These are phyloP conservation scores for Notodonta ziczac DNA, from an alignment of 2,888 invertebrate genomes.

Conservation along the genomic window DNA sequence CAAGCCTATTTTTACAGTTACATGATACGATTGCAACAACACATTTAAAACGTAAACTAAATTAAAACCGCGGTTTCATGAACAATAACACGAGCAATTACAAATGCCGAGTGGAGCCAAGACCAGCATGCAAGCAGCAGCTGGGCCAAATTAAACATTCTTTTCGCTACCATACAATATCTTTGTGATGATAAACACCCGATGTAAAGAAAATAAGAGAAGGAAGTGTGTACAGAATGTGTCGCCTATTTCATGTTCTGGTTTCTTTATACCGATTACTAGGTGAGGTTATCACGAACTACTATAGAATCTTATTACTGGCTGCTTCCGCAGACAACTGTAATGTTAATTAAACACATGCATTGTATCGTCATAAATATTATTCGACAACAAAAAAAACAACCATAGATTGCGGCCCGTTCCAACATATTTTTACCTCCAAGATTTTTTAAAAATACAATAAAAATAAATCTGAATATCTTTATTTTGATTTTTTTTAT, in stretches of 20 bases:
- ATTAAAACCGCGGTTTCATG: conserved; percentile 23
- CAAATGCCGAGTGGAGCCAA: conserved; percentile 17
- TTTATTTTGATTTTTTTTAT: neutral
- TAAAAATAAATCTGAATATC: neutral
- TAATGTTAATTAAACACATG: neutral
- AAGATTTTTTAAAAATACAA: neutral
- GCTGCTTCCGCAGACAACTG: too few relatives aligned
- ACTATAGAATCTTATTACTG: too few relatives aligned
- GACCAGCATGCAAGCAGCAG: conserved; percentile 11
- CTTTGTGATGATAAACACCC: conserved; percentile 20
- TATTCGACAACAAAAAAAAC: conserved; percentile 6
- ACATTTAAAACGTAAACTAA: conserved; percentile 16
- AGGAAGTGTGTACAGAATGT: neutral
- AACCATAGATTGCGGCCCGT: neutral
- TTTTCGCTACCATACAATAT: conserved; percentile 14
- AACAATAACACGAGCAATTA: conserved; percentile 23
- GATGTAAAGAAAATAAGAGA: conserved; percentile 1
- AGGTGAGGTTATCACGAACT: too few relatives aligned
- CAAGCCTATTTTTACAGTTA: neutral
- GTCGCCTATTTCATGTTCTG: neutral
- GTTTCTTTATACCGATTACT: neutral
- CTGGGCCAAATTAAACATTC: conserved; percentile 30
- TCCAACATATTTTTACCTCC: too few relatives aligned
- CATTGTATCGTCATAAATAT: conserved; percentile 1
- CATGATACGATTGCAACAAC: conserved; percentile 12